These are phyloP conservation scores for Metalampra italica DNA, from an alignment of 2,888 invertebrate genomes.

Conservation along the genomic window DNA sequence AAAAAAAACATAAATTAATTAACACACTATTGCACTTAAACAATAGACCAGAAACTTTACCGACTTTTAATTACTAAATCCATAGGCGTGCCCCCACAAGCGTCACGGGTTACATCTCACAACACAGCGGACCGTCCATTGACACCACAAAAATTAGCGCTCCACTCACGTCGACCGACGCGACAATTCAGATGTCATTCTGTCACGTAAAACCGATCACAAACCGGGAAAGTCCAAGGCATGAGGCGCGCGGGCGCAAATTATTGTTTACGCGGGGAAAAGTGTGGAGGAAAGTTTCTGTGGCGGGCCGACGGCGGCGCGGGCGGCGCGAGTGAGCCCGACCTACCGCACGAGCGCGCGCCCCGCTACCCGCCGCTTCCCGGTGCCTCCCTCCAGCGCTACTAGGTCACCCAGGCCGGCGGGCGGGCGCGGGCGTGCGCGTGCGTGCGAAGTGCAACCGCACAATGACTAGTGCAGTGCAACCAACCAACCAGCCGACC, in stretches of 20 bases:
- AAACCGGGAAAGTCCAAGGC: background rate
- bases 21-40: constrained; percentile 1
- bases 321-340: constrained; percentile 71
- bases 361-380: constrained; percentile 66
- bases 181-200: too few relatives aligned
- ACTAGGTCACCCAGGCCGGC: constrained; percentile 71
- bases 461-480: constrained; percentile 74
- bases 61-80: constrained; percentile 76
- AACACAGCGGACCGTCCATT: constrained; percentile 41
- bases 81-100: constrained; percentile 66
- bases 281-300: constrained; percentile 75
- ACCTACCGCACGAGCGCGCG: constrained; percentile 71
- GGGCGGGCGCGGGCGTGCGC: constrained; percentile 69
- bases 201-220: background rate
- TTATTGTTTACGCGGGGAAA: constrained; percentile 71
- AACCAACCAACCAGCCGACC: constrained; percentile 27
- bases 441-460: constrained; percentile 75
- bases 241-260: constrained; percentile 42
- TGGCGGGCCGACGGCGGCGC: constrained; percentile 55
- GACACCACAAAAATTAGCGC: constrained; percentile 22
- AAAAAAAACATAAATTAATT: too few relatives aligned
- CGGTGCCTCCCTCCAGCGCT: constrained; percentile 77
- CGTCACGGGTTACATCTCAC: constrained; percentile 54
- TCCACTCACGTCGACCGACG: background rate
- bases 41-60: constrained; percentile 59